A percentile compares a stretch with the other conserved stretches of the same genome.
phyloP scores from a whole-genome alignment of 2,113 vertebrate genomes.

The Oceanodroma tethys region DNA sequence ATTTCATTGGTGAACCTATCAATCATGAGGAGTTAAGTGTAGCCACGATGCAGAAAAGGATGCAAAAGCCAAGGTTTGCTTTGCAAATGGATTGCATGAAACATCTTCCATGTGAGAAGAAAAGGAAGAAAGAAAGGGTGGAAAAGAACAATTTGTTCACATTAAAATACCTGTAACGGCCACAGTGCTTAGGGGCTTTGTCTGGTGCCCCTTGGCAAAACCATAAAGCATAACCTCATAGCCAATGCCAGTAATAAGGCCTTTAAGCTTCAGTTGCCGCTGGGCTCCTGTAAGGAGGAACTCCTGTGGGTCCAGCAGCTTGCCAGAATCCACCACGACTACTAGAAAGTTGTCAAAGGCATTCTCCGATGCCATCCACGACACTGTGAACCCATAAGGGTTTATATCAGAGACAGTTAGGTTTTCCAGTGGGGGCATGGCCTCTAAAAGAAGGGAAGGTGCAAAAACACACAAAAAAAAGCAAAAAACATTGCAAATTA shows the following conservation, averaged over 20 bases:
- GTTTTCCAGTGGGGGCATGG: constrained; percentile 93
- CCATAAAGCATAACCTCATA: constrained; percentile 87
- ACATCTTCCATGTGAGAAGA: background rate
- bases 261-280: constrained; percentile 77
- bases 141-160: constrained; percentile 46
- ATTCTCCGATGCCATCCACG: constrained; percentile 81
- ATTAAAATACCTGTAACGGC: constrained; percentile 89
- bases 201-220: constrained; percentile 85
- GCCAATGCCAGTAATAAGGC: constrained; percentile 83
- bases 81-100: background rate
- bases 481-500: constrained; percentile 23
- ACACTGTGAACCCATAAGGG: constrained; percentile 84
- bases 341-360: constrained; percentile 90
- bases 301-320: constrained; percentile 91
- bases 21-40: background rate
- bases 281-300: constrained; percentile 79
- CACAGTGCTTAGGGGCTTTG: constrained; percentile 87
- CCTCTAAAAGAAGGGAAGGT: constrained; percentile 82
- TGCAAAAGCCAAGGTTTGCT: constrained; percentile 57
- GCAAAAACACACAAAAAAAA: constrained; percentile 61
- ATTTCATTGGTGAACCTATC: background rate
- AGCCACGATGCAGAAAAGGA: constrained; percentile 33
- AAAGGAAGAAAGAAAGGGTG: background rate
- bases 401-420: constrained; percentile 88
- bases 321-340: constrained; percentile 92